phyloP scores from a whole-genome alignment of 1,140 invertebrate species.

The Psix sp. region DNA sequence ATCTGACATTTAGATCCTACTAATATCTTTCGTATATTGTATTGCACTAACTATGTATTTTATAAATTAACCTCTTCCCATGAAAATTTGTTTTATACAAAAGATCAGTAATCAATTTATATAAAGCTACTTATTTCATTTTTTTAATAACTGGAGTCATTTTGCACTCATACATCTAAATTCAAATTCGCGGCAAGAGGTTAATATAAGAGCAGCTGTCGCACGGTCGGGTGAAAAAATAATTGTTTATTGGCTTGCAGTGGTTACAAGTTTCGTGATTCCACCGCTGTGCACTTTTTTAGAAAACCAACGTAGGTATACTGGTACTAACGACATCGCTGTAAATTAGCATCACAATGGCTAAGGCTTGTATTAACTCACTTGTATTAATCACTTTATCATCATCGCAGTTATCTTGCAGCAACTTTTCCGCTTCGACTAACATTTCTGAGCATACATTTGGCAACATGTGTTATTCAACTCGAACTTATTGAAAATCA shows the following conservation, averaged over 20 bases:
- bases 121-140: no score
- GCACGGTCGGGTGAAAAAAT: constrained; percentile 33
- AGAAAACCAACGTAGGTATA: constrained; percentile 71
- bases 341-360: constrained; percentile 20
- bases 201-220: not conserved
- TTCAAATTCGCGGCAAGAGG: no score
- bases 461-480: no score
- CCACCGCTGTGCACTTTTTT: constrained; percentile 70
- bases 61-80: no score
- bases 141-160: no score
- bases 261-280: constrained; percentile 69
- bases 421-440: constrained; percentile 14
- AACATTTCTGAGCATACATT: not conserved
- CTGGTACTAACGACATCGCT: constrained; percentile 47
- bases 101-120: no score
- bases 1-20: no score
- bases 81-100: no score
- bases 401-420: constrained; percentile 13
- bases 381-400: constrained; percentile 16
- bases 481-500: no score
- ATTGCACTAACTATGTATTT: no score
- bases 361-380: constrained; percentile 42
- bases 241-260: constrained; percentile 68
- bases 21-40: no score
- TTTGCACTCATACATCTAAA: no score